Conservation (phyloP, 2,113 vertebrate species). For the Columba janthina region DNA sequence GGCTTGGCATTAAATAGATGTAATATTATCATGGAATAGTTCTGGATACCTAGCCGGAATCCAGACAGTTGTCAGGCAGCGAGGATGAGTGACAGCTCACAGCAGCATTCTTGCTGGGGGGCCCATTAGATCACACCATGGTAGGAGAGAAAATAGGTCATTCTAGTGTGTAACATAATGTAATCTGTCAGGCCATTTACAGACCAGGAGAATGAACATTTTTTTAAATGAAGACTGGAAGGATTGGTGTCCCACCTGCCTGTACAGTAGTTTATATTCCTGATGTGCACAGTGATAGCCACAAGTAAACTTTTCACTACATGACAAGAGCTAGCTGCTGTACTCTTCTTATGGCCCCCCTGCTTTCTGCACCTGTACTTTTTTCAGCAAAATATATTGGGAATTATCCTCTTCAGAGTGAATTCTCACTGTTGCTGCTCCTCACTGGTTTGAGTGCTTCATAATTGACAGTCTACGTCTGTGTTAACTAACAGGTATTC, state of each 20-base stretch:
- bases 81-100: not conserved
- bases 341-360: not conserved
- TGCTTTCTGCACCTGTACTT: not conserved
- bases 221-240: not conserved
- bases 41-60: not conserved
- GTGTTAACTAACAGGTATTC: not conserved
- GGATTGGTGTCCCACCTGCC: not conserved
- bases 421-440: not conserved
- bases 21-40: not conserved
- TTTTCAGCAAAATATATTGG: not conserved
- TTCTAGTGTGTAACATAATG: not conserved
- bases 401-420: not conserved
- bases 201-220: not conserved
- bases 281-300: not conserved
- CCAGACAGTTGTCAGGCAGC: not conserved
- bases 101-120: not conserved
- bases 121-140: conserved; percentile 18
- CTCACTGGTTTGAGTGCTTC: not conserved
- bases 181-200: conserved; percentile 6
- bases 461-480: not conserved
- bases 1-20: not conserved
- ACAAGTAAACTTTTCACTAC: not conserved
- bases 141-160: not conserved
- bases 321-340: not conserved
- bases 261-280: not conserved